phyloP scores from a whole-genome alignment of 2,797 vertebrate species.

The Danionella dracula region DNA sequence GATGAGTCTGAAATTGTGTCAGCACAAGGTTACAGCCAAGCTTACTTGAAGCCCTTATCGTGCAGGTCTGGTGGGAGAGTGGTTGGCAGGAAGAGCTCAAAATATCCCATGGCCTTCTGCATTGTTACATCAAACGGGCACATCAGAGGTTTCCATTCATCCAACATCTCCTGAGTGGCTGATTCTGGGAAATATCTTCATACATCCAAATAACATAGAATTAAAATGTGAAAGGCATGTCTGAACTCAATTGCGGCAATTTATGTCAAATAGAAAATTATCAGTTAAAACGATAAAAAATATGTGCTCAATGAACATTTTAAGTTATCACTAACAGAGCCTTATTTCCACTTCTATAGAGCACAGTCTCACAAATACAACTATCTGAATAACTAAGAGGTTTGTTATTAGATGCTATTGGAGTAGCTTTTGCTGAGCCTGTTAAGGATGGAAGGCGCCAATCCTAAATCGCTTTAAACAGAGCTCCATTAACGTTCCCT shows the following conservation, averaged over 20 bases:
- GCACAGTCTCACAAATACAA: too few relatives aligned
- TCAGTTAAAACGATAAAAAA: too few relatives aligned
- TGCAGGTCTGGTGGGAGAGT: conserved; percentile 90
- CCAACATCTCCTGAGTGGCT: conserved; percentile 91
- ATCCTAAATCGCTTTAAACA: conserved; percentile 49
- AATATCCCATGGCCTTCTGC: conserved; percentile 94
- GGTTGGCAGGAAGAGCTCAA: conserved; percentile 94
- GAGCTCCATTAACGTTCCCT: too few relatives aligned
- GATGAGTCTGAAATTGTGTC: too few relatives aligned
- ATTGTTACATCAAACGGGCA: conserved; percentile 97
- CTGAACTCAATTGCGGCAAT: too few relatives aligned
- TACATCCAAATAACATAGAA: neutral
- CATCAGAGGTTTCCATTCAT: conserved; percentile 93
- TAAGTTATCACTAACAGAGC: too few relatives aligned
- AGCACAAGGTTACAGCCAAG: too few relatives aligned
- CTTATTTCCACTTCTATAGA: neutral
- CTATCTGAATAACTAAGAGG: too few relatives aligned
- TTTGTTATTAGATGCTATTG: neutral
- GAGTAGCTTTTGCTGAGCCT: neutral
- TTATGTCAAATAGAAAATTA: too few relatives aligned
- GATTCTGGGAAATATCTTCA: conserved; percentile 86
- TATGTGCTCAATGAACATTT: too few relatives aligned
- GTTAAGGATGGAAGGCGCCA: conserved; percentile 20
- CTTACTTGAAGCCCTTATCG: conserved; percentile 91
- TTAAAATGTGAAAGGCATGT: too few relatives aligned